These are phyloP conservation scores for Tilapia sparmanii DNA, from an alignment of 2,113 vertebrate species.

Conservation along the genomic window DNA sequence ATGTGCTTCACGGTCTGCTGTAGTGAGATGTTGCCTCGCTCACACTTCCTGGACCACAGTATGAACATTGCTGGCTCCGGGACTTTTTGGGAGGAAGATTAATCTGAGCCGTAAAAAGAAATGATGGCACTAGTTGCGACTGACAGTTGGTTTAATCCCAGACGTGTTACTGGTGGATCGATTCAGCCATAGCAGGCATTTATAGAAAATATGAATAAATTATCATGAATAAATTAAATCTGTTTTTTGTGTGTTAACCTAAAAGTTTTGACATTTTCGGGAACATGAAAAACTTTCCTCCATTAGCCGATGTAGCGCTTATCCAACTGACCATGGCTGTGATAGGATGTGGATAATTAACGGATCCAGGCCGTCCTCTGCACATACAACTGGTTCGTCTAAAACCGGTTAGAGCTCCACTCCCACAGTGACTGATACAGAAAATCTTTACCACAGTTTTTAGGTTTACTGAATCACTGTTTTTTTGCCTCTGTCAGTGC, in stretches of 20 bases:
- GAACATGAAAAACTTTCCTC: background rate
- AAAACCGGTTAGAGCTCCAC: background rate
- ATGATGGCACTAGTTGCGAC: background rate
- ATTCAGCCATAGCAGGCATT: background rate
- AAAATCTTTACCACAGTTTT: background rate
- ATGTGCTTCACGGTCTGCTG: background rate
- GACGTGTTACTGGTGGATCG: background rate
- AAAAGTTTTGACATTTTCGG: background rate
- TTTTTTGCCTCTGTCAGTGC: background rate
- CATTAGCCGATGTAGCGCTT: rapidly evolving
- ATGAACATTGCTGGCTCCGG: background rate
- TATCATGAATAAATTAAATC: background rate
- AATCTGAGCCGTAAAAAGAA: background rate
- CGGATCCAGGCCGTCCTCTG: background rate
- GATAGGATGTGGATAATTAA: background rate
- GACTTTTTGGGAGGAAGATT: background rate
- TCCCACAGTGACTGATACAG: background rate
- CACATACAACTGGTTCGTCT: background rate
- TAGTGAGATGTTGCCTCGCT: background rate
- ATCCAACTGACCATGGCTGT: background rate
- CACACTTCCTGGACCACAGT: background rate
- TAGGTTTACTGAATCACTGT: background rate
- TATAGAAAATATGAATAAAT: background rate
- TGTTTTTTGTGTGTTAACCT: background rate
- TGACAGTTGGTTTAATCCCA: background rate